Conservation (phyloP, 2,797 vertebrate genomes). For the Carapus acus region DNA sequence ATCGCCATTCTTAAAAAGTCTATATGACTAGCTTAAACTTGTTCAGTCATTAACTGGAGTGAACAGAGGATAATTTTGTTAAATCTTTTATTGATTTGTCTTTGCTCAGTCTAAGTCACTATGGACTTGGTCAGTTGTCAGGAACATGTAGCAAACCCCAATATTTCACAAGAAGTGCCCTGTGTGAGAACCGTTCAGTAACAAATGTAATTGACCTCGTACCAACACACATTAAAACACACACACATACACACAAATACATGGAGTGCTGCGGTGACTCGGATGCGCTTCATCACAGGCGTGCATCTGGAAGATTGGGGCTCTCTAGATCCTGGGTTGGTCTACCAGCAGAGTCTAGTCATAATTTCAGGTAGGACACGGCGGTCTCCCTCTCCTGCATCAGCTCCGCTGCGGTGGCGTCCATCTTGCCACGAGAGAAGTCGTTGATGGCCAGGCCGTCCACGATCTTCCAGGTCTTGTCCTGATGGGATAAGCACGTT, state of each 20-base stretch:
- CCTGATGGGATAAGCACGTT: too few relatives aligned
- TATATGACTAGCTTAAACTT: too few relatives aligned
- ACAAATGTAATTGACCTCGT: conserved; percentile 22
- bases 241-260: conserved; percentile 12
- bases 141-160: conserved; percentile 45
- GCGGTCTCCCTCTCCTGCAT: conserved; percentile 85
- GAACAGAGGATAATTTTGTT: background rate
- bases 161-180: conserved; percentile 27
- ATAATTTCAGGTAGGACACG: conserved; percentile 70
- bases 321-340: conserved; percentile 50
- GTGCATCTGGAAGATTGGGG: conserved; percentile 75
- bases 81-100: conserved; percentile 44
- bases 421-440: conserved; percentile 91
- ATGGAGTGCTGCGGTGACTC: conserved; percentile 24
- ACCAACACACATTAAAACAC: too few relatives aligned
- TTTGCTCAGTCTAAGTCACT: conserved; percentile 43
- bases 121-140: conserved; percentile 43
- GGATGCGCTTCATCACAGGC: conserved; percentile 74
- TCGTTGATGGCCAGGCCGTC: conserved; percentile 84
- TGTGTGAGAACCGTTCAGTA: conserved; percentile 31
- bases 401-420: conserved; percentile 86
- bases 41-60: too few relatives aligned
- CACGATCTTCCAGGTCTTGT: conserved; percentile 90
- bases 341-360: conserved; percentile 68
- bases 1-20: too few relatives aligned